A percentile compares a stretch with the other conserved stretches of the same genome.
These are phyloP conservation scores for Gandaritis pyraliata DNA, from an alignment of 2,888 invertebrate species.

Conservation along the genomic window DNA sequence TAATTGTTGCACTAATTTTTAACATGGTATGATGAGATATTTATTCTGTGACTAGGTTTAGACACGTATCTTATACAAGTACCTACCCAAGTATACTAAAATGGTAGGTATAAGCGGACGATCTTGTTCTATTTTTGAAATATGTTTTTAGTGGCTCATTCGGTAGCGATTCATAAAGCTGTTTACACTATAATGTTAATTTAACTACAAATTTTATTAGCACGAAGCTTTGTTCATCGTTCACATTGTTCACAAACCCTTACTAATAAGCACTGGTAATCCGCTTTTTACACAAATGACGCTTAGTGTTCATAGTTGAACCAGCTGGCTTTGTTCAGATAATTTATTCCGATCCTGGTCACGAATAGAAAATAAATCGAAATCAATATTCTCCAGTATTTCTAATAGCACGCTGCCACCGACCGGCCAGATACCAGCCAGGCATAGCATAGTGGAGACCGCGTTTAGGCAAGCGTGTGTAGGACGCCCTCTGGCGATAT, in stretches of 20 bases:
- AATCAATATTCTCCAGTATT: conserved; percentile 73
- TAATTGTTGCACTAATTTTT: too few relatives aligned
- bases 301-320: conserved; percentile 40
- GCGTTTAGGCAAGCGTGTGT: too few relatives aligned
- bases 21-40: too few relatives aligned
- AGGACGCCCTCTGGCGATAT: too few relatives aligned
- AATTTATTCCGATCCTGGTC: conserved; percentile 70
- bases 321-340: conserved; percentile 51
- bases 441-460: not conserved
- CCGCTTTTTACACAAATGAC: conserved; percentile 24
- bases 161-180: too few relatives aligned
- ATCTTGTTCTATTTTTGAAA: too few relatives aligned
- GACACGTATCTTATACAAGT: too few relatives aligned
- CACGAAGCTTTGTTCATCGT: not conserved
- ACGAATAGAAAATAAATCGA: conserved; percentile 77
- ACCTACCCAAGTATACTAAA: too few relatives aligned
- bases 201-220: not conserved
- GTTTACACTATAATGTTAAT: too few relatives aligned
- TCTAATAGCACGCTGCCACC: conserved; percentile 68
- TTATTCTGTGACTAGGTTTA: too few relatives aligned
- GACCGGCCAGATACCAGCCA: conserved; percentile 37
- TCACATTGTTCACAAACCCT: not conserved
- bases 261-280: conserved; percentile 1
- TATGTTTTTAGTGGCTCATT: too few relatives aligned
- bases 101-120: too few relatives aligned